Conservation (phyloP, 2,113 vertebrate species). For the Daubentonia madagascariensis region DNA sequence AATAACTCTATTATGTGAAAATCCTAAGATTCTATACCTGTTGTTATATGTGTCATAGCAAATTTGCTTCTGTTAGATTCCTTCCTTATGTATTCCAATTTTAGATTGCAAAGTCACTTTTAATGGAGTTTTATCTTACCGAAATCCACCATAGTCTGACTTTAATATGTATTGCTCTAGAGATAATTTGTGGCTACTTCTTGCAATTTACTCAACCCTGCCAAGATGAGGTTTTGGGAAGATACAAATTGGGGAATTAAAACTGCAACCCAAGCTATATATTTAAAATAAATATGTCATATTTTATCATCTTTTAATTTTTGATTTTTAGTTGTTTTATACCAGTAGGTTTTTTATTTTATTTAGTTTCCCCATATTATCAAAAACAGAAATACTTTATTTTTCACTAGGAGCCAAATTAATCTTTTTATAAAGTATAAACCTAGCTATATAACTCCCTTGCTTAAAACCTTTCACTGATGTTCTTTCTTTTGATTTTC, state of each 20-base stretch:
- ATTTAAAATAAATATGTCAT: not conserved
- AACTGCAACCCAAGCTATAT: not conserved
- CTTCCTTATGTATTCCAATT: not conserved
- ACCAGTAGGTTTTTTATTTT: not conserved
- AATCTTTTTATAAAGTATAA: slow-evolving; percentile 2
- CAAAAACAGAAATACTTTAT: not conserved
- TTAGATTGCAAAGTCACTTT: not conserved
- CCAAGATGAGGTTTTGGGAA: not conserved
- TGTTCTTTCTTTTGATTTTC: not conserved
- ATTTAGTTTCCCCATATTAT: not conserved
- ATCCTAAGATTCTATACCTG: not conserved
- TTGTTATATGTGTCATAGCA: not conserved
- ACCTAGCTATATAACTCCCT: not conserved
- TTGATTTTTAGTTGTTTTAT: not conserved
- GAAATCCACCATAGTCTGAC: not conserved
- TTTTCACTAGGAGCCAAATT: not conserved
- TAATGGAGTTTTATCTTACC: not conserved
- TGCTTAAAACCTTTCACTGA: not conserved
- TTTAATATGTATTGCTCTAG: not conserved
- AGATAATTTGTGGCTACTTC: not conserved
- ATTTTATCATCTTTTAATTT: not conserved
- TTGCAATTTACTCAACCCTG: not conserved
- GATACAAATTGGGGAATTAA: not conserved
- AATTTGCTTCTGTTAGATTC: not conserved
- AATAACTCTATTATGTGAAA: not conserved